Conservation (phyloP, 2,888 invertebrate species). For the Drosophila monieri region DNA sequence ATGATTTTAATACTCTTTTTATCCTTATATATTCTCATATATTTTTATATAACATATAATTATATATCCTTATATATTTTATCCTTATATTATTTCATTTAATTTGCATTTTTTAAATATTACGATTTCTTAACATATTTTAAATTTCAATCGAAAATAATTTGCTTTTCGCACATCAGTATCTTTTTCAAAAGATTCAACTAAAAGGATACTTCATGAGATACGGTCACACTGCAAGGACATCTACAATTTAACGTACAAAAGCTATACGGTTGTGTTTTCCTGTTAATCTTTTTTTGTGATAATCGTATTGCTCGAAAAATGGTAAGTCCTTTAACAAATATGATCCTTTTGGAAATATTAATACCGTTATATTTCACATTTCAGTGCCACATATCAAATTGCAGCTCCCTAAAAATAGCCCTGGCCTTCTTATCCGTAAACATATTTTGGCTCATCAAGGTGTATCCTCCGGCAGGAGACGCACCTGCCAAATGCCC, state of each 20-base stretch:
- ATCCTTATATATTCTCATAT: too few species aligned
- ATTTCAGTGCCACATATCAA: slow-evolving; percentile 51
- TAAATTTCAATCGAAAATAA: not conserved
- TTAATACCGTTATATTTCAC: not conserved
- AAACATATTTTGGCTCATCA: slow-evolving; percentile 61
- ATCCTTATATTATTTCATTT: too few species aligned
- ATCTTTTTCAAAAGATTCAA: not conserved
- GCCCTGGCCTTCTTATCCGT: slow-evolving; percentile 49
- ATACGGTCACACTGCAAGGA: slow-evolving; percentile 30
- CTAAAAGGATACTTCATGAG: not conserved
- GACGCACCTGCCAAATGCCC: slow-evolving; percentile 20
- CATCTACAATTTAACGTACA: slow-evolving; percentile 11
- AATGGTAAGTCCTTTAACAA: slow-evolving; percentile 10
- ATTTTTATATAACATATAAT: too few species aligned
- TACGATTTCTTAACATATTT: too few species aligned
- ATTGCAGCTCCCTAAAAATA: slow-evolving; percentile 54
- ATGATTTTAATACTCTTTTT: too few species aligned
- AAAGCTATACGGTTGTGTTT: slow-evolving; percentile 24
- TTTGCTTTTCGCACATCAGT: too few species aligned
- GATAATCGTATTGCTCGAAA: slow-evolving; percentile 21
- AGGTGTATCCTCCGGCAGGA: slow-evolving; percentile 52
- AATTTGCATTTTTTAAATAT: too few species aligned
- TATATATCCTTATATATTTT: too few species aligned
- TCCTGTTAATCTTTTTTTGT: slow-evolving; percentile 25
- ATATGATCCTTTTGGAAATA: not conserved